A percentile compares a stretch with the other conserved stretches of the same genome.
Conservation (phyloP, 2,888 invertebrate species). For the Cephus rjabovi region DNA sequence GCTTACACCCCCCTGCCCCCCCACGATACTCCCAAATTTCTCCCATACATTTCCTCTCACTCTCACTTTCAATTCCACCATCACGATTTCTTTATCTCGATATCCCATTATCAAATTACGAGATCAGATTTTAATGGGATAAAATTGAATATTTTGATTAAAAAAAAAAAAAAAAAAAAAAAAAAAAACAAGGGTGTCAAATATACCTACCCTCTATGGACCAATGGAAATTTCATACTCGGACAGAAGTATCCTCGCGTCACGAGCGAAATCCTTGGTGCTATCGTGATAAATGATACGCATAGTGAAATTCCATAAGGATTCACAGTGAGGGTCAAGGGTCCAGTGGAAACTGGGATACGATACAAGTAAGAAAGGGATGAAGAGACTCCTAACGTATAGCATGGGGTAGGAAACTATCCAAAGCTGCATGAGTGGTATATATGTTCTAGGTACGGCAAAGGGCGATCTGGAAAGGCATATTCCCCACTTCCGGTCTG, state of each 20-base stretch:
- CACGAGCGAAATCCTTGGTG: not conserved
- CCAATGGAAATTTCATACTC: not conserved
- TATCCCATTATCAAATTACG: not conserved
- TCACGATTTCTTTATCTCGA: not conserved
- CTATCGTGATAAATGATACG: slow-evolving; percentile 62
- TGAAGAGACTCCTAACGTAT: slow-evolving; percentile 2
- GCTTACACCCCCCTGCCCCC: slow-evolving; percentile 16
- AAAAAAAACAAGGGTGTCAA: not conserved
- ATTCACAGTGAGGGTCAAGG: not conserved
- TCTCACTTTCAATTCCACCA: slow-evolving; percentile 18
- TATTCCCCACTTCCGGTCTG: slow-evolving; percentile 53
- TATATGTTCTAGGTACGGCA: slow-evolving; percentile 11
- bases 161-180: not conserved
- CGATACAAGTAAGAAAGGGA: not conserved
- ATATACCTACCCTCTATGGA: not conserved
- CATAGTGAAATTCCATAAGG: not conserved
- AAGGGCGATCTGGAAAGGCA: slow-evolving; percentile 35
- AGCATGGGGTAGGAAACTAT: slow-evolving; percentile 1
- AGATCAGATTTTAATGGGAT: not conserved
- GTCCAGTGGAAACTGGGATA: not conserved
- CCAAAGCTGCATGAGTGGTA: slow-evolving; percentile 8
- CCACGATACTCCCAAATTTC: not conserved
- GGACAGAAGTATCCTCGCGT: not conserved
- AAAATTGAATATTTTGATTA: not conserved
- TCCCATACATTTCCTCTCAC: slow-evolving; percentile 6